Percentiles rank a stretch among this genome's conserved stretches.
Conservation (phyloP, 37 sponge, comb jelly and placozoan species). For the Ephydatia muelleri region DNA sequence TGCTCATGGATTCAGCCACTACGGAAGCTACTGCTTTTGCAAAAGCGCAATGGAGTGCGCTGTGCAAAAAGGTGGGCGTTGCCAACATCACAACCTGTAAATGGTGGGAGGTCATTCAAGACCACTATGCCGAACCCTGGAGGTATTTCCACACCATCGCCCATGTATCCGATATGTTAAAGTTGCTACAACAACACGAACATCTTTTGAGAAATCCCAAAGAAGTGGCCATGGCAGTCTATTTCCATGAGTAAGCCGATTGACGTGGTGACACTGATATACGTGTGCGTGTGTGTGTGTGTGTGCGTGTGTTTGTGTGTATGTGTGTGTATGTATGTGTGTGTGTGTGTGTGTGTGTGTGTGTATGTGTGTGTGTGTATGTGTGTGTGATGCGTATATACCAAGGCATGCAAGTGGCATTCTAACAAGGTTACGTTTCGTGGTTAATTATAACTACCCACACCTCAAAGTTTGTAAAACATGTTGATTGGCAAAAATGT, state of each 20-base stretch:
- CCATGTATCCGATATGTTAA: constrained; percentile 30
- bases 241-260: constrained; percentile 45
- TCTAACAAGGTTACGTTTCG: no score
- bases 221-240: constrained; percentile 26
- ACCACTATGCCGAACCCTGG: not conserved
- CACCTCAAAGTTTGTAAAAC: no score
- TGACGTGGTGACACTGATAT: not conserved
- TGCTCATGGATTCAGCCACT: not conserved
- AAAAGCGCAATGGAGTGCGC: not conserved
- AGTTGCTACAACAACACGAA: not conserved
- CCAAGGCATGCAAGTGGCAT: no score
- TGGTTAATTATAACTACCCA: no score
- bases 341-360: no score
- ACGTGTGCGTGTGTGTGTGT: no score
- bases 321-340: no score
- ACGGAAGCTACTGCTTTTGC: not conserved
- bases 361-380: no score
- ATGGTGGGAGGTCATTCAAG: constrained; percentile 22
- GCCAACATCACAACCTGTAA: not conserved
- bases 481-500: no score
- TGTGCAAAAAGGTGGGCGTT: not conserved
- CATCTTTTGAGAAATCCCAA: not conserved
- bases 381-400: no score
- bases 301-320: no score
- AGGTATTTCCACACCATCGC: constrained; percentile 44